Conservation (phyloP, 2,888 invertebrate genomes). For the Frankliniella fusca region DNA sequence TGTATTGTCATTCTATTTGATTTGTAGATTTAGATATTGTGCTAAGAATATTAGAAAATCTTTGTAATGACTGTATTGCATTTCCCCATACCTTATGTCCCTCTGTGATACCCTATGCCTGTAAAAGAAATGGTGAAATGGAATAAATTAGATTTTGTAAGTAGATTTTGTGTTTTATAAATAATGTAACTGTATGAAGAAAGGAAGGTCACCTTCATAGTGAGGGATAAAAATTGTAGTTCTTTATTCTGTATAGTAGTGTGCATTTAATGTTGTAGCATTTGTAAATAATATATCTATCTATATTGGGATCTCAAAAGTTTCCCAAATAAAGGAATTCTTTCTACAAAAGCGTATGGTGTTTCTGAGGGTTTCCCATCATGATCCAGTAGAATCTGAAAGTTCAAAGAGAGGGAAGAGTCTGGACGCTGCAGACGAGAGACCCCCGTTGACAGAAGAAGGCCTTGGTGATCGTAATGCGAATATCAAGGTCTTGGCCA, state of each 20-base stretch:
- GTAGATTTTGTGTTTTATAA: conserved; percentile 17
- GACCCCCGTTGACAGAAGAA: no score
- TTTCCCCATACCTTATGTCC: conserved; percentile 15
- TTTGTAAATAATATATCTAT: neutral
- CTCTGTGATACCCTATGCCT: conserved; percentile 8
- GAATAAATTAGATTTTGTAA: conserved; percentile 18
- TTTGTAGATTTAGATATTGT: neutral
- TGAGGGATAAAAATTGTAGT: neutral
- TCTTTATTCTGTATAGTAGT: neutral
- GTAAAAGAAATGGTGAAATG: neutral
- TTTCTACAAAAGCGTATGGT: neutral
- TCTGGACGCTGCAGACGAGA: no score
- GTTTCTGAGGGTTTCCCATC: no score
- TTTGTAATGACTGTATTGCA: conserved; percentile 15
- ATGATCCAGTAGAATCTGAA: no score
- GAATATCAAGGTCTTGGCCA: no score
- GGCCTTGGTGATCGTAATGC: no score
- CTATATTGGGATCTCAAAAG: conserved; percentile 3
- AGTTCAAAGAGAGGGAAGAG: no score
- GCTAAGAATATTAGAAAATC: neutral
- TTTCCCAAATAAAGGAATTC: conserved; percentile 10
- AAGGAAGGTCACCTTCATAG: neutral
- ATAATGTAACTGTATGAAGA: neutral
- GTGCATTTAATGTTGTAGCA: conserved; percentile 10
- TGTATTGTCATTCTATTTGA: neutral